These are phyloP conservation scores for Aphaenogaster floridana DNA, from an alignment of 1,140 invertebrate species.

Conservation along the genomic window DNA sequence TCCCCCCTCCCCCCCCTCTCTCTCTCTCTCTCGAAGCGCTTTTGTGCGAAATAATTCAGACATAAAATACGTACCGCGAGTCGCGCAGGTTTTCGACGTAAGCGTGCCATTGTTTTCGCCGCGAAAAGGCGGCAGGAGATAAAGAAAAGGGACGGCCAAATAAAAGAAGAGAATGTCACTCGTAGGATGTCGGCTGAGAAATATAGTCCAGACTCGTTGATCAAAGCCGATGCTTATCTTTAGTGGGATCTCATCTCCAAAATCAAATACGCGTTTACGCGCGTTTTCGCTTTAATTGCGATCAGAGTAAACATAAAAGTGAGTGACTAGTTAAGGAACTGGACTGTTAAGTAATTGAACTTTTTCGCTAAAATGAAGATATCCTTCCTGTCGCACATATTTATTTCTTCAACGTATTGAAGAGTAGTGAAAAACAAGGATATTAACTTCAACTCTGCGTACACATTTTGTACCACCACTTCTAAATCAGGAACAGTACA, in stretches of 20 bases:
- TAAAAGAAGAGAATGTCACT: constrained; percentile 49
- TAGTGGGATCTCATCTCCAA: constrained; percentile 1
- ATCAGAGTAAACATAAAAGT: neutral
- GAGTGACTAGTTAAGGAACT: neutral
- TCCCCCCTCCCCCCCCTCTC: neutral
- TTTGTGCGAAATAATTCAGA: constrained; percentile 86
- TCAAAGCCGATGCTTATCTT: constrained; percentile 67
- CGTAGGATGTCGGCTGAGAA: constrained; percentile 48
- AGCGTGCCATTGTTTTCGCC: constrained; percentile 84
- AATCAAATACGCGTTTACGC: constrained; percentile 34
- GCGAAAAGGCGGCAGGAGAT: constrained; percentile 72
- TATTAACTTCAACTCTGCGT: neutral
- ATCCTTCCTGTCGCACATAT: neutral
- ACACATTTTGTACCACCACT: neutral
- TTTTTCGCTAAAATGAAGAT: neutral
- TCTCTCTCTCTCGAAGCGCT: constrained; percentile 65
- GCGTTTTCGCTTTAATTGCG: constrained; percentile 18
- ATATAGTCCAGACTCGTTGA: constrained; percentile 55
- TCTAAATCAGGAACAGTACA: neutral
- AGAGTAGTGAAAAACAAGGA: neutral
- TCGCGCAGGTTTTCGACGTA: constrained; percentile 81
- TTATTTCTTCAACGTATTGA: neutral
- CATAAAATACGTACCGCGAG: constrained; percentile 83
- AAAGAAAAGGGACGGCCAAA: constrained; percentile 51
- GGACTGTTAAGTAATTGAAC: neutral